Base-by-base conservation (phyloP, 2,888 invertebrate genomes). In the Tetramorium bicarinatum region DNA sequence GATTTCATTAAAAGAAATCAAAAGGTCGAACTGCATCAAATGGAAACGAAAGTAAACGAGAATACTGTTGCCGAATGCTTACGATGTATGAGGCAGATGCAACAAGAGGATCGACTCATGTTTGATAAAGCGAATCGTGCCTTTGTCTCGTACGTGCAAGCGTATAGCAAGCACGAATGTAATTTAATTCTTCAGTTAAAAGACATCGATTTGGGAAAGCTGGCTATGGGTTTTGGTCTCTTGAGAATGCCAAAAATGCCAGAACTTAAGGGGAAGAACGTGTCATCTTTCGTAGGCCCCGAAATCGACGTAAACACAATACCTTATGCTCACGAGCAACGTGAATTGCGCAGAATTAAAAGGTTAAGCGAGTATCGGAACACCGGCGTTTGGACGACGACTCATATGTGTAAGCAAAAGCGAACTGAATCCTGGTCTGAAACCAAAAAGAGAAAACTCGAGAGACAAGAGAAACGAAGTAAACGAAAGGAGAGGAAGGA, bases 81-180 rank as follows among this genome's bases (percentile, higher is more conserved):
- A 61, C 95, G 96, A 25, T 95, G 95, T 83, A 95, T 98, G 84
- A 96, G 97, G 92, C 95, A 96, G 15, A 94, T 97, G 47, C 97
- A 98, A 92, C 94, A 95, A 64, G 95, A 95, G 59, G 98, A 99
- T 94, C 96, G 98, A 88, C 96, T 96, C 0, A 93, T 98, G 11
- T 97, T 98, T 93, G 99, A 99, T 93, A 98, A 98, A 93, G 98
- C 97, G 0, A 97, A 98, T 88, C 96, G 97, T 77, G 99, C 99
- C 0, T 99, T 99, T 95, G 99, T 99, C 0, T 99, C 99, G 0
- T 99, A 98, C 94, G 96, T 99, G 85, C 97, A 98, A 89, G 97
- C 99, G 0, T 99, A 99, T 95, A 97, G 97, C 15, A 99, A 99
- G 94, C 99, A 99, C 95, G 99, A 99, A 94, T 99, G 99, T 93